Evolutionary conservation across 2,888 invertebrate species (phyloP), one percentile per base, ranked within the genome.

Genomic region (Morpho achilles): DNA sequence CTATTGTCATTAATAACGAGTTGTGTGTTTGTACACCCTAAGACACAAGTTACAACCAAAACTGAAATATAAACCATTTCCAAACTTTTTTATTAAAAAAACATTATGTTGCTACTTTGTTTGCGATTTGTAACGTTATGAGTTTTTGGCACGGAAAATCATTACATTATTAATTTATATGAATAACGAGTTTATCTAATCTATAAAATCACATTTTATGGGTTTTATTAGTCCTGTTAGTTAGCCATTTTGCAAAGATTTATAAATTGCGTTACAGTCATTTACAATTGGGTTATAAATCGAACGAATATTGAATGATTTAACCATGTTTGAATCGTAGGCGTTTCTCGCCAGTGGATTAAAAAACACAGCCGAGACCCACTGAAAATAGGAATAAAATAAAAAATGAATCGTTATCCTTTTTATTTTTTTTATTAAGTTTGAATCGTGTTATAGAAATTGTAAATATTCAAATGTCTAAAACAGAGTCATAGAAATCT

Each of bases 1-100:
- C 63, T 32, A 46, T 64, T 68, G 2, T 67, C 61, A n/a, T 67
- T 61, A 51, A 67, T 22, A 32, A 55, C 23, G 42, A 64, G 53
- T 45, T 32, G 16, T n/a, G 58, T 60, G 40, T 56, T 50, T 7
- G 53, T 23, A 45, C 46, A 44, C 40, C 50, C 8, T 42, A 60
- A 40, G n/a, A 60, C 7, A 8, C 50, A 53, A 44, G 44, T 44
- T 6, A 56, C 46, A 54, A 59, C 32, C 22, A 62, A 42, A 50
- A 61, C 0, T n/a, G 61, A 52, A 23, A 59, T 8, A 49, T 43
- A 23, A 10, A 52, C 32, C 16, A 59, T 22, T 62, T 64, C 64
- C 53, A n/a, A 42, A 48, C 58, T 51, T 52, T 46, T 60, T 48
- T 45, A 45, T 43, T 5, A 40, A 7, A 51, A 50, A 39, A 47